Evolutionary conservation across 2,797 vertebrate species (phyloP), one percentile per base, ranked within the genome.

Genomic region (Helarctos malayanus): DNA sequence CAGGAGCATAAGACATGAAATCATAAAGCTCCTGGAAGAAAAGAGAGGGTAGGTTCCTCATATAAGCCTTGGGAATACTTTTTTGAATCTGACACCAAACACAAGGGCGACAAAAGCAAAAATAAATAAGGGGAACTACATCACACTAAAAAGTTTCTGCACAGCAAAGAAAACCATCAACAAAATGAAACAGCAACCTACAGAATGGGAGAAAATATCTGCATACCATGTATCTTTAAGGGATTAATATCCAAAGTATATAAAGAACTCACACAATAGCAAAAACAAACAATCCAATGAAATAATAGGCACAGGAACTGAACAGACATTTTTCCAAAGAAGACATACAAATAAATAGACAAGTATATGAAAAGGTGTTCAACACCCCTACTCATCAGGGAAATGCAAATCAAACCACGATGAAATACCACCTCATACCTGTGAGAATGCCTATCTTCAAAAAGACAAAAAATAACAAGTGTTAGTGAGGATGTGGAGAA

Each of bases 121-220:
- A 76, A 90, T 45, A 83, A 78, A 45, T 13, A 73, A 92, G 49
- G 5, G 13, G 49, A 1, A 73, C 56, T 89, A 94, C 16, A 65
- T 47, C 23, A 89, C 76, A 83, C 38, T 54, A 83, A 47, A 75
- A 82, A 45, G 16, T 13, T 76, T 65, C 86, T 94, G 16, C 38
- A 76, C 16, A 94, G 32, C 47, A 89, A 89, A 81, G 16, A 29
- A 91, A 90, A 73, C 29, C 27, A 87, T 81, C 29, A 81, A 92
- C 25, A 87, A 76, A 76, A 45, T 56, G 57, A 73, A 89, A 89
- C 25, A 32, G 32, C 35, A 65, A 90, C 12, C 23, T 78, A 84
- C 3, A 52, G 14, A 57, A 68, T 13, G 27, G 23, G 32, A 68
- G 32, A 19, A 86, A 86, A 79, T 35, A 57, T 54, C 12, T 78